Evolutionary conservation across 2,797 vertebrate genomes (phyloP).

Genomic region (Etheostoma nigrum): DNA sequence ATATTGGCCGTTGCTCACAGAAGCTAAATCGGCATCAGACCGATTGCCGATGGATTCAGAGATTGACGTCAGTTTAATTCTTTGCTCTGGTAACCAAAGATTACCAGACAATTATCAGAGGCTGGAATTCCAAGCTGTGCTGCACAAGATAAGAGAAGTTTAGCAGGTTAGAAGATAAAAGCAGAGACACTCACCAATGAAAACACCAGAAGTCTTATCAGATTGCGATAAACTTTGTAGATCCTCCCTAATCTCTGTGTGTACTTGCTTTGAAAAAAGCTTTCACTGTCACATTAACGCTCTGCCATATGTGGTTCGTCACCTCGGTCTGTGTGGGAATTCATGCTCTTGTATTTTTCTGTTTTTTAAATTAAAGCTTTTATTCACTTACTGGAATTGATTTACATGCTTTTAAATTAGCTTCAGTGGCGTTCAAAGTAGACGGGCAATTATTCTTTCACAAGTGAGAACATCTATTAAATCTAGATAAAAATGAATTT

Average conservation of each 20-base stretch:
- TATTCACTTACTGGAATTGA: conserved; percentile 47
- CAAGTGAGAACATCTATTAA: conserved; percentile 51
- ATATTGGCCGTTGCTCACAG: too few species aligned
- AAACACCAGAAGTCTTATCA: conserved; percentile 81
- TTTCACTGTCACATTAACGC: conserved; percentile 72
- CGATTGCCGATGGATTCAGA: too few species aligned
- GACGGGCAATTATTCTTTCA: conserved; percentile 44
- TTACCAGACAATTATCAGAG: conserved; percentile 78
- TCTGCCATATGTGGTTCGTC: conserved; percentile 61
- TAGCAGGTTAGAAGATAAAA: conserved; percentile 79
- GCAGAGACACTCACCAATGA: conserved; percentile 79
- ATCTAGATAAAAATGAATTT: conserved; percentile 52
- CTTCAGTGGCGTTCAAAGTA: conserved; percentile 43
- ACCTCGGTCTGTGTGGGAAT: conserved; percentile 48
- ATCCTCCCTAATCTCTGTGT: conserved; percentile 73
- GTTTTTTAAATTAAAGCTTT: conserved; percentile 17
- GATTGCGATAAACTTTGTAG: conserved; percentile 81
- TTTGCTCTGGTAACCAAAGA: conserved; percentile 67
- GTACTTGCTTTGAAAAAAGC: conserved; percentile 76
- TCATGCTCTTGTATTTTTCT: neutral
- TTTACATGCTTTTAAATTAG: conserved; percentile 46
- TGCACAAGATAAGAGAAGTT: conserved; percentile 81
- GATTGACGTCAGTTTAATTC: conserved; percentile 54
- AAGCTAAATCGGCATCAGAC: too few species aligned
- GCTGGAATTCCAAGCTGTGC: conserved; percentile 80